Evolutionary conservation across 1,140 invertebrate species (phyloP), one percentile per base, ranked within the genome.

Genomic region (Neodiprion lecontei): DNA sequence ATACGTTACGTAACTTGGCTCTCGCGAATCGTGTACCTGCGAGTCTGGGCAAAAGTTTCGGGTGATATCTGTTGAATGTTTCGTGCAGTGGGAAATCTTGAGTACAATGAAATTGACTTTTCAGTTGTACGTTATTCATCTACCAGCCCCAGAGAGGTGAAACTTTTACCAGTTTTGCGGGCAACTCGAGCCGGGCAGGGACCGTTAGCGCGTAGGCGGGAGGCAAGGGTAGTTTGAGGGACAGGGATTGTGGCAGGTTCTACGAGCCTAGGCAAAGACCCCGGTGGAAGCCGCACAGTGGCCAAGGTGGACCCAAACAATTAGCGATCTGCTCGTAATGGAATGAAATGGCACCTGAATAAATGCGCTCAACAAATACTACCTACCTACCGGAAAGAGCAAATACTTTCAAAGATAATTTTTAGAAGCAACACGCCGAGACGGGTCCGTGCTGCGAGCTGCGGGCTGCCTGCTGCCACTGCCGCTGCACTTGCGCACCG

Each of bases 301-400:
- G 67, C 67, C 40, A 47, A 47, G 40, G 67, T 69, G 21, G 67
- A 7, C 40, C 40, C 67, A 69, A 69, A 47, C 67, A 69, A 69
- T 69, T 69, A 69, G 67, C 67, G 67, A 69, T 69, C 67, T 69
- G 67, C 67, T 69, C 21, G 40, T 69, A 69, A 69, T 69, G 67
- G 67, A 69, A 23, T 47, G 67, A 69, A 69, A 69, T 69, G 67
- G 67, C 67, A 69, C 67, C 67, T 69, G 67, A 69, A 69, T 69
- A 69, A 69, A 69, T 69, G 67, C 67, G 67, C 40, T 69, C 67
- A 69, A 9, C 67, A 69, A 69, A 69, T 69, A 69, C 67, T 69
- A 47, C 12, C 67, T 69, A 69, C 40, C 67, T 69, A 47, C 21
- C 17, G 21, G 14, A 23, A 69, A 69, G 28, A 40, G 67, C 40